Percentiles rank a stretch among this genome's conserved stretches.
Conservation (phyloP, 2,888 invertebrate genomes). For the Adela reaumurella region DNA sequence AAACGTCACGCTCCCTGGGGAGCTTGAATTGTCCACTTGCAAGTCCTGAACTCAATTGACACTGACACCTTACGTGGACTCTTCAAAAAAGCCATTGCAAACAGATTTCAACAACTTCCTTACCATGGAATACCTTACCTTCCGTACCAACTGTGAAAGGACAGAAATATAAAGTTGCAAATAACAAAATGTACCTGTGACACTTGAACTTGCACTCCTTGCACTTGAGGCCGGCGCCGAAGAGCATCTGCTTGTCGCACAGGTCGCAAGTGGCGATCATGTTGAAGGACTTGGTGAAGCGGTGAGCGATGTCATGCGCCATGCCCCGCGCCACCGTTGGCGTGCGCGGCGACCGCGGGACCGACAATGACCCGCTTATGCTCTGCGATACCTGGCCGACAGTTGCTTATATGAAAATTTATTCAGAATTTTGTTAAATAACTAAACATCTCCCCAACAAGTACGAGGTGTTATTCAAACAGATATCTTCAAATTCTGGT, state of each 20-base stretch:
- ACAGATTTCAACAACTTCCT: too few species aligned
- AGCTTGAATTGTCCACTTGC: too few species aligned
- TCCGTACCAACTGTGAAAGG: too few species aligned
- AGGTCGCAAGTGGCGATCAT: slow-evolving; percentile 86
- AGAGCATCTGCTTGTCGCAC: slow-evolving; percentile 85
- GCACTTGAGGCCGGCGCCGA: slow-evolving; percentile 80
- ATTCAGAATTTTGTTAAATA: not conserved
- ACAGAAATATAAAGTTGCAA: too few species aligned
- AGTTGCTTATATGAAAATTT: not conserved
- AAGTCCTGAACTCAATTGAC: too few species aligned
- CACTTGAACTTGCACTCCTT: slow-evolving; percentile 94
- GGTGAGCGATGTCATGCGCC: slow-evolving; percentile 87
- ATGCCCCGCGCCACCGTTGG: slow-evolving; percentile 71
- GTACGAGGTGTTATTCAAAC: too few species aligned
- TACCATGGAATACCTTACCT: too few species aligned
- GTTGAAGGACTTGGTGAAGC: slow-evolving; percentile 85
- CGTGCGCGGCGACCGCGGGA: slow-evolving; percentile 68
- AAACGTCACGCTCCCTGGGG: too few species aligned
- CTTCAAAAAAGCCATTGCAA: too few species aligned
- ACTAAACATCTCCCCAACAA: not conserved
- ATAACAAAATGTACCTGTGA: slow-evolving; percentile 57
- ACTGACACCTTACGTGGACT: too few species aligned
- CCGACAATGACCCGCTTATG: slow-evolving; percentile 17
- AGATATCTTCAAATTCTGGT: too few species aligned
- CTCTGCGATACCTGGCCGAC: slow-evolving; percentile 1